A percentile compares a stretch with the other conserved stretches of the same genome.
These are phyloP conservation scores for Pseudopipra pipra DNA, from an alignment of 2,113 vertebrate species.

Conservation along the genomic window DNA sequence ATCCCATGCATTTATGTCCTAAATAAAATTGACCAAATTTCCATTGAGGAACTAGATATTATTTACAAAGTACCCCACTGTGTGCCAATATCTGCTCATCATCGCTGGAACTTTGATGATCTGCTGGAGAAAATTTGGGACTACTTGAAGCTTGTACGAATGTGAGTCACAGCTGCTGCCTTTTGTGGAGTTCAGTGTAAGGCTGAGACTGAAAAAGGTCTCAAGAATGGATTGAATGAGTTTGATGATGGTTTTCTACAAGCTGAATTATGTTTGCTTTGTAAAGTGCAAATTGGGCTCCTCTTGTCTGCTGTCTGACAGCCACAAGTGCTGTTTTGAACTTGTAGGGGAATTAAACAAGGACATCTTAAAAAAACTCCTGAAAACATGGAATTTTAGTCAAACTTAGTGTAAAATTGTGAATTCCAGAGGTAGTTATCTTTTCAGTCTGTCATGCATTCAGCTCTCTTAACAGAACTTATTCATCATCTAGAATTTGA, in stretches of 20 bases:
- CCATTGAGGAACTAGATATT: conserved; percentile 95
- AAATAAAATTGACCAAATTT: conserved; percentile 99
- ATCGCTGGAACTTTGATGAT: conserved; percentile 99
- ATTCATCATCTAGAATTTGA: not conserved
- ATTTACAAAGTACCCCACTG: conserved; percentile 99
- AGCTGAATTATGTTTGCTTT: not conserved
- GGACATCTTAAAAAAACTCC: not conserved
- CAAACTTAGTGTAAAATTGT: not conserved
- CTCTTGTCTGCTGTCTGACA: not conserved
- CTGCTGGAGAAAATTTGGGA: conserved; percentile 96
- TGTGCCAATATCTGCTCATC: conserved; percentile 98
- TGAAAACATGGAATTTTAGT: not conserved
- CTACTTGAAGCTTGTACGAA: conserved; percentile 92
- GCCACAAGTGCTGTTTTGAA: not conserved
- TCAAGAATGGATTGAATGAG: not conserved
- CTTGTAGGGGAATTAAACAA: not conserved
- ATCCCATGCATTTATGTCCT: conserved; percentile 97
- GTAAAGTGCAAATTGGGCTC: not conserved
- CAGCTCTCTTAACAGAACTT: not conserved
- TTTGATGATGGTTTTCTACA: not conserved
- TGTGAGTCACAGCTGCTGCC: conserved; percentile 77
- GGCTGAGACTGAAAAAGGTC: not conserved
- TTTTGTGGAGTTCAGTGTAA: not conserved
- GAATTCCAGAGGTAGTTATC: not conserved
- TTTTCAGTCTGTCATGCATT: not conserved